phyloP scores from a whole-genome alignment of 2,888 invertebrate species.

The Omphaloscelis lunosa region DNA sequence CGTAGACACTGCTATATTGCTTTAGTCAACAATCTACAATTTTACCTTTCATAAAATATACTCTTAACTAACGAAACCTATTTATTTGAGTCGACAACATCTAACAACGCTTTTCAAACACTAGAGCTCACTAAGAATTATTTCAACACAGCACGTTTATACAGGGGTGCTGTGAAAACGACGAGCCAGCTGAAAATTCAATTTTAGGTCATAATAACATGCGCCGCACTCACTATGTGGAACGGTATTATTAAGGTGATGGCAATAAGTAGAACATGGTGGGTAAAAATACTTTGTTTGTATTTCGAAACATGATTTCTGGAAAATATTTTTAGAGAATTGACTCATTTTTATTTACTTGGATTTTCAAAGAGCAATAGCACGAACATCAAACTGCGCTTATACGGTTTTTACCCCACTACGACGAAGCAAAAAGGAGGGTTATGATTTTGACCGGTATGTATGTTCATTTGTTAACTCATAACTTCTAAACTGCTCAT shows the following conservation, averaged over 20 bases:
- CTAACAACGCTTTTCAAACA: conserved; percentile 48
- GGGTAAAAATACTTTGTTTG: conserved; percentile 12
- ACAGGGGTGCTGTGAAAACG: conserved; percentile 65
- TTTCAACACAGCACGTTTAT: conserved; percentile 57
- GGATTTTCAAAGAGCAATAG: no score
- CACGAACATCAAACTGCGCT: no score
- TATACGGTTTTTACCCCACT: no score
- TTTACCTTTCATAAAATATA: background rate
- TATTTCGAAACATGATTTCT: background rate
- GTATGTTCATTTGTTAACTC: no score
- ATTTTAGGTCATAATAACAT: conserved; percentile 65
- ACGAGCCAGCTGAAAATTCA: conserved; percentile 57
- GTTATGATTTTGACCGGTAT: no score
- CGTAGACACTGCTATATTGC: no score
- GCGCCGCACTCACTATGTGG: conserved; percentile 31
- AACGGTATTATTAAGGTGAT: conserved; percentile 31
- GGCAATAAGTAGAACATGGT: conserved; percentile 22
- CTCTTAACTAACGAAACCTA: background rate
- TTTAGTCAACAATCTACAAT: no score
- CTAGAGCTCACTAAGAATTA: conserved; percentile 47
- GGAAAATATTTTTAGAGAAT: background rate
- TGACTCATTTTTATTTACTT: no score
- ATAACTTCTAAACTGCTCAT: no score
- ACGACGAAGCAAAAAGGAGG: no score
- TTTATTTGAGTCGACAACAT: conserved; percentile 27